Base-by-base conservation (phyloP, 2,113 vertebrate species). In the Mustela nigripes region DNA sequence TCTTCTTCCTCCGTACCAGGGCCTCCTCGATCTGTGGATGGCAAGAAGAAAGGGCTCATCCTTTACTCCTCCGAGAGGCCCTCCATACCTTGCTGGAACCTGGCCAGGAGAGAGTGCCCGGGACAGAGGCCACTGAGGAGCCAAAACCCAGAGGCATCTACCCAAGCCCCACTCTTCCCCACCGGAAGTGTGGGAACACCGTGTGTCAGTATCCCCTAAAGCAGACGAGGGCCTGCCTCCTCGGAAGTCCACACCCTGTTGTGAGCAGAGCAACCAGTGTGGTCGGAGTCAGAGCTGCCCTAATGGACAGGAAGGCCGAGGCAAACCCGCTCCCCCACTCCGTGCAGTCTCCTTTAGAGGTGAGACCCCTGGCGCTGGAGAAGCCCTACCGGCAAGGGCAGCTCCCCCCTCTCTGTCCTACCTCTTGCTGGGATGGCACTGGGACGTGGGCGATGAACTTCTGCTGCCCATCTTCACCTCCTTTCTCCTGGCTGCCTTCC, bases 371-470 rank as follows among this genome's bases (percentile, higher is more conserved):
- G 36, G 92, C 14, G 3, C 33, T 26, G 15, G 33, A 48, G 26
- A 39, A 60, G 28, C 33, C 26, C 79, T 21, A 11, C 89, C 36
- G 1, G 22, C 39, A 31, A 31, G 28, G 19, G 33, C n/a, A 36
- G 53, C 8, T 22, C 63, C 9, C 58, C 11, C 7, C 18, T 11
- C 22, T 1, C 48, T 15, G 1, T 26, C 98, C 98, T 98, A 99
- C 99, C 99, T 99, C 99, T 96, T 99, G 99, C 91, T 99, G 99
- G 2, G 99, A 99, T 0, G 99, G 99, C 63, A 99, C 99, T 0
- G 99, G 99, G 4, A 99, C 99, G 4, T 99, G 99, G 24, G 99
- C 99, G 19, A 99, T 99, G 95, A 99, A 99, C 79, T 99, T 98
- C 93, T 99, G 99, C 69, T 99, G 99, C 7, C 99, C 99, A 0